Base-by-base conservation (phyloP, 2,113 vertebrate genomes). In the Laterallus jamaicensis region DNA sequence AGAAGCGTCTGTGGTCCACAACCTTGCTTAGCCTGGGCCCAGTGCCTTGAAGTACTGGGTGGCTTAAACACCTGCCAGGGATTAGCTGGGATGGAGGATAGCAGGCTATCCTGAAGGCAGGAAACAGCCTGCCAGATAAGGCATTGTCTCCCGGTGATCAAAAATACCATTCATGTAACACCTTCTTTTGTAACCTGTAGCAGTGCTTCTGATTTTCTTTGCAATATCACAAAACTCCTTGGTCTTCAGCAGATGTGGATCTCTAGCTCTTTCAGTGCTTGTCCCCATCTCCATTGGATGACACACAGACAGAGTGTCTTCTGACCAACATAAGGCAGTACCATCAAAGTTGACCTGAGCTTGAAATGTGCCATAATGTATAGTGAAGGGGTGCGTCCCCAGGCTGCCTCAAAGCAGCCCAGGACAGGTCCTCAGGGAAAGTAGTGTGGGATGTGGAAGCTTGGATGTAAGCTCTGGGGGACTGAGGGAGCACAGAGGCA, bases 241-340 rank as follows among this genome's bases (percentile, higher is more conserved):
- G 64, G 35, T 13, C 44, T 90, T 69, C 54, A 40, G 42, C 7
- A 35, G 17, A 26, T 10, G 20, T 17, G 8, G 9, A 2, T 64
- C 12, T 92, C 10, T 4, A 4, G 9, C 1, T 12, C 6, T 12
- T 20, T 74, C 18, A 19, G 0, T 59, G 8, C 17, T 17, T 66
- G 19, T 63, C 47, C 16, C 2, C 9, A 21, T 62, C 15, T 25
- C 3, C 15, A 20, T 8, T 18, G 7, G 12, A 21, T 79, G 52
- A 58, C 49, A 50, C 12, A 40, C 63, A 49, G 5, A 9, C 8
- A 58, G 49, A 11, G 58, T 8, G 54, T 1, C 22, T 83, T 80
- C 54, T 84, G 29, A 49, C 12, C 44, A 62, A 62, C 86, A 69
- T 26, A 58, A 37, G 28, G 8, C 47, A 20, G 14, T 76, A 47